A percentile compares a stretch with the other conserved stretches of the same genome.
Conservation (phyloP, 2,113 vertebrate species). For the Catagonus wagneri region DNA sequence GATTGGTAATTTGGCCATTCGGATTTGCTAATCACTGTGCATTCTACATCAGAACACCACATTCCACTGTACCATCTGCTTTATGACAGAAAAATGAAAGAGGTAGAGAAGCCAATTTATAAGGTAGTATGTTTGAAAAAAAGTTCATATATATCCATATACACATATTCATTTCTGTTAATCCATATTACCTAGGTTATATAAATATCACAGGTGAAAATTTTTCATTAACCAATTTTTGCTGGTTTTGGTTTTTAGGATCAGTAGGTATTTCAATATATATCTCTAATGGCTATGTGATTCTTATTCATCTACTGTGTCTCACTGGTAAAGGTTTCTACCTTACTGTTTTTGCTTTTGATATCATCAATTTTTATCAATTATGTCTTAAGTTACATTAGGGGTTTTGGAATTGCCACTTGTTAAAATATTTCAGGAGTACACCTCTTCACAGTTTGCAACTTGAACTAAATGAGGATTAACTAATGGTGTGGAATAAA, state of each 20-base stretch:
- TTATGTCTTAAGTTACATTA: neutral
- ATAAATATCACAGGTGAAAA: neutral
- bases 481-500: neutral
- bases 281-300: neutral
- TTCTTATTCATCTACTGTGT: neutral
- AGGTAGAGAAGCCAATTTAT: neutral
- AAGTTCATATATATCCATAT: neutral
- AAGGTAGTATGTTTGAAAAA: neutral
- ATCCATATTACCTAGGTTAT: neutral
- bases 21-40: neutral
- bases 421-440: neutral
- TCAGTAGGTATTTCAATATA: neutral
- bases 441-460: neutral
- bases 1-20: neutral
- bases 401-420: neutral
- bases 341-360: slow-evolving; percentile 19
- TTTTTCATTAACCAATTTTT: neutral
- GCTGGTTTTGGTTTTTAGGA: neutral
- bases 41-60: neutral
- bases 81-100: neutral
- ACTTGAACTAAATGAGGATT: neutral
- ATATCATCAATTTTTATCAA: neutral
- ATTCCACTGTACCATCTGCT: neutral
- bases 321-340: neutral
- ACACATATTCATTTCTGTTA: neutral